Evolutionary conservation across 2,888 invertebrate genomes (phyloP), one percentile per base, ranked within the genome.

Genomic region (Protula sp.): DNA sequence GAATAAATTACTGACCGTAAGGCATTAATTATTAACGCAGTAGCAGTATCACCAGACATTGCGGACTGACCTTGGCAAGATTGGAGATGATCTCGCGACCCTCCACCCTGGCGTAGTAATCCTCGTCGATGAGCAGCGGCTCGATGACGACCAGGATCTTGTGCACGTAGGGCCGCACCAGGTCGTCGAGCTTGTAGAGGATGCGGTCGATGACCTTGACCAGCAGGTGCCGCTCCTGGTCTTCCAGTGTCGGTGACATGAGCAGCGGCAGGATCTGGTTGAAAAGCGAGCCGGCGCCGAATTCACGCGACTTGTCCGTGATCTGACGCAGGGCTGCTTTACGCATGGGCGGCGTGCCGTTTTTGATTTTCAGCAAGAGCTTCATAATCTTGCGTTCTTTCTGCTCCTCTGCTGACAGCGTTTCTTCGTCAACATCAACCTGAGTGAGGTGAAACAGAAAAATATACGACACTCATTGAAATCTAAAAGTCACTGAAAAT

Each of bases 301-400:
- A 95, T 80, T 97, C 95, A 51, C 99, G 86, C 0, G 99, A 97
- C 73, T 99, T 99, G 80, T 99, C 98, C 0, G 99, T 99, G 68
- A 99, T 98, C 82, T 98, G 97, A 61, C 98, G 86, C 30, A 98
- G 83, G 0, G 98, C 97, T 0, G 97, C 76, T 76, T 99, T 99
- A 67, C 99, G 87, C 97, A 99, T 98, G 0, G 98, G 99, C 19
- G 99, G 99, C 0, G 99, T 98, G 27, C 99, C 99, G 76, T 99
- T 99, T 85, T 99, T 99, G 63, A 99, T 99, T 82, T 99, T 99
- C 59, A 99, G 83, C 70, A 99, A 81, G 9, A 99, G 85, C 78
- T 95, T 97, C 99, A 99, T 99, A 55, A 99, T 99, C 83, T 98
- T 98, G 51, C 99, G 85, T 81, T 99, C 99, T 79, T 97, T 98